Conservation (phyloP, 2,113 vertebrate species). For the Tragulus kanchil region DNA sequence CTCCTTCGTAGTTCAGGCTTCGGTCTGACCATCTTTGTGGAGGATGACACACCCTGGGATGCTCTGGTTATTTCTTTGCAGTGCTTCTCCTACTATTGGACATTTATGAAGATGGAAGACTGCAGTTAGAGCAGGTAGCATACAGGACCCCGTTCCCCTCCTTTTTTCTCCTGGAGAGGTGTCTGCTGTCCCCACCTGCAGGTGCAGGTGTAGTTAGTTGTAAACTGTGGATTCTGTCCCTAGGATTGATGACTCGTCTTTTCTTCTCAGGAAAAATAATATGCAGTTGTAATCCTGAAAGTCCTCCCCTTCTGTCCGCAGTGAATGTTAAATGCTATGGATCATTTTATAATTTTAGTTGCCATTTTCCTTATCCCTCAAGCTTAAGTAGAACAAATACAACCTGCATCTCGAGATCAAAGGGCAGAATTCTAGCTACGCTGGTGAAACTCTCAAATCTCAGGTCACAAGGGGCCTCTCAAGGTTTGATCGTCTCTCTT, state of each 20-base stretch:
- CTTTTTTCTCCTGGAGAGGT: neutral
- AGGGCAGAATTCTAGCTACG: neutral
- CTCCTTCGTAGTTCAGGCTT: neutral
- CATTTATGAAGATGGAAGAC: neutral
- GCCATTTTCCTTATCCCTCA: neutral
- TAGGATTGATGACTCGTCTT: neutral
- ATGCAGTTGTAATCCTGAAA: neutral
- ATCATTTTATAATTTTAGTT: neutral
- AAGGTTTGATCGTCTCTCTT: neutral
- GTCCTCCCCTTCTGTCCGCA: neutral
- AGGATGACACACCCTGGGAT: accelerated
- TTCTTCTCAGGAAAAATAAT: neutral
- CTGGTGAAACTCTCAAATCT: neutral
- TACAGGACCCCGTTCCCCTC: neutral
- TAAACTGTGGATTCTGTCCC: neutral
- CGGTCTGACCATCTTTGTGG: neutral
- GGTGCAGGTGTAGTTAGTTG: neutral
- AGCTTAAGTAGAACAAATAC: neutral
- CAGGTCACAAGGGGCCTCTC: neutral
- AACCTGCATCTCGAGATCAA: neutral
- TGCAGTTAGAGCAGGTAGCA: no score
- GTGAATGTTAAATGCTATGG: neutral
- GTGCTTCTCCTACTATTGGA: neutral
- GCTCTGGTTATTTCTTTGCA: neutral
- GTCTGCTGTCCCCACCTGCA: neutral